phyloP scores from a whole-genome alignment of 1,140 invertebrate species.

The Drosophila lacertosa region DNA sequence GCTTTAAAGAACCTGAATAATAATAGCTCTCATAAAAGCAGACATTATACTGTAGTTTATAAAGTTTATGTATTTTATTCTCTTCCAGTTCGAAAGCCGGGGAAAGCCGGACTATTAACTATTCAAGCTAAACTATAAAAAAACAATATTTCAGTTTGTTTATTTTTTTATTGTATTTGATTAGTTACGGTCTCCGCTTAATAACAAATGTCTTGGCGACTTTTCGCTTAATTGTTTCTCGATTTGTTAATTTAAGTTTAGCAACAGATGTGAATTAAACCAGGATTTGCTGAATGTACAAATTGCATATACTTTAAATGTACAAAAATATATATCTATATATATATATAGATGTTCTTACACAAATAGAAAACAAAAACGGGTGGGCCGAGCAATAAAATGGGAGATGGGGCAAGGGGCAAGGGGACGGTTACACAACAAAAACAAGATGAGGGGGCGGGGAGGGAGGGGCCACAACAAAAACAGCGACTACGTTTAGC shows the following conservation, averaged over 20 bases:
- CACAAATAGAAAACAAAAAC: slow-evolving; percentile 29
- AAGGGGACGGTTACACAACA: background rate
- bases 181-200: slow-evolving; percentile 1
- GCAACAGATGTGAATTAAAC: background rate
- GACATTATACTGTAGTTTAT: too few relatives aligned
- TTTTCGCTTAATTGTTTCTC: background rate
- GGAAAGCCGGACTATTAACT: too few relatives aligned
- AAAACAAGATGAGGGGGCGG: background rate
- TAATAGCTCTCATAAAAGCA: too few relatives aligned
- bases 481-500: background rate
- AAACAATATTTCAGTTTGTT: background rate
- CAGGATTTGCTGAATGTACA: background rate
- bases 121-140: too few relatives aligned
- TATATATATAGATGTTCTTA: slow-evolving; percentile 3
- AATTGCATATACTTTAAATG: slow-evolving; percentile 2
- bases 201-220: background rate
- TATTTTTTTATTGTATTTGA: slow-evolving; percentile 11
- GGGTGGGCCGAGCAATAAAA: background rate
- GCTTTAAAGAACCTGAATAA: too few relatives aligned
- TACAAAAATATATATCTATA: slow-evolving; percentile 4
- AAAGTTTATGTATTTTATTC: too few relatives aligned
- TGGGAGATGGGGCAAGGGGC: too few relatives aligned
- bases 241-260: background rate
- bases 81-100: too few relatives aligned
- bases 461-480: background rate